Conservation (phyloP, 2,797 vertebrate genomes). For the Hippopotamyrus pictus region DNA sequence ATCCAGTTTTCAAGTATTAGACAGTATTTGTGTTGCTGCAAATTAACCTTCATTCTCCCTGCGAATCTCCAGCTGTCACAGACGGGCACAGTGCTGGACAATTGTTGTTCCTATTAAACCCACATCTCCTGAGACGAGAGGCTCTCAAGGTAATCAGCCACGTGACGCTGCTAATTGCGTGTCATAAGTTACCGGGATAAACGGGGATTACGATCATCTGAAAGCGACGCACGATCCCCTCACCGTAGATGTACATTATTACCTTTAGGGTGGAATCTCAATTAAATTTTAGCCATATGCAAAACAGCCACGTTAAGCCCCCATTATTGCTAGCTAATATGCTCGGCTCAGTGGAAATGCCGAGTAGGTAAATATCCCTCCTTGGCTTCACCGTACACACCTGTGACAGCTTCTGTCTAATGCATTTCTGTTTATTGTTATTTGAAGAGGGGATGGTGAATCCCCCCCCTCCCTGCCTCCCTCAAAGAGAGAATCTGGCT, state of each 20-base stretch:
- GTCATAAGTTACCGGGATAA: constrained; percentile 72
- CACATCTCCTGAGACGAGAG: constrained; percentile 64
- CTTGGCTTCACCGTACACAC: neutral
- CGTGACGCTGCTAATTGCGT: constrained; percentile 57
- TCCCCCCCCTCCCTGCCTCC: neutral
- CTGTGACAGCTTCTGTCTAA: neutral
- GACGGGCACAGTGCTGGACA: constrained; percentile 41
- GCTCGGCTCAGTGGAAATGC: neutral
- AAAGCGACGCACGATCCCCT: constrained; percentile 30
- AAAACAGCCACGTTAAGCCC: neutral
- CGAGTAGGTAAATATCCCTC: neutral
- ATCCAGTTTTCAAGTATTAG: neutral
- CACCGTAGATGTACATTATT: neutral
- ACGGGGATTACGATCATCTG: constrained; percentile 63
- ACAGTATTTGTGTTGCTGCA: neutral
- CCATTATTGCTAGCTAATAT: neutral
- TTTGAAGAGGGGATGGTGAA: neutral
- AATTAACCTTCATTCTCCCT: neutral
- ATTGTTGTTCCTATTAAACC: constrained; percentile 65
- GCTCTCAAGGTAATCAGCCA: constrained; percentile 35
- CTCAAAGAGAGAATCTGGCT: neutral
- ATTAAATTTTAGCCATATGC: neutral
- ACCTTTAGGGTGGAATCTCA: constrained; percentile 11
- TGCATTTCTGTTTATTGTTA: neutral
- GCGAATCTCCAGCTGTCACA: neutral